phyloP scores from a whole-genome alignment of 2,113 vertebrate species.

The Coracopsis vasa region DNA sequence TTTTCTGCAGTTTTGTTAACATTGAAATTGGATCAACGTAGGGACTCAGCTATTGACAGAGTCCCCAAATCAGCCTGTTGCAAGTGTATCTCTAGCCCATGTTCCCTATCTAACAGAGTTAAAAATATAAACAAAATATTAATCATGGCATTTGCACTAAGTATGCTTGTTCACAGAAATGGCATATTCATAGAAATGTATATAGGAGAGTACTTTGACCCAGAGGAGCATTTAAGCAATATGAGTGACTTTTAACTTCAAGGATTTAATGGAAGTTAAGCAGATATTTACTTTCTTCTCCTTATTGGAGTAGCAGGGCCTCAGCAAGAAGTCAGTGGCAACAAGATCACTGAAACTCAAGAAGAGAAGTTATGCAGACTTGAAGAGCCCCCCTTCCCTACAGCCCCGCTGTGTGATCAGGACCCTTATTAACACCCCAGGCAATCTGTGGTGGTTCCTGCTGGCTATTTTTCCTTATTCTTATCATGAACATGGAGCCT shows the following conservation, averaged over 20 bases:
- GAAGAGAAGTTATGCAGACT: not conserved
- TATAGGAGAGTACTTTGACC: not conserved
- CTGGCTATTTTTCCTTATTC: not conserved
- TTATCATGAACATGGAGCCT: not conserved
- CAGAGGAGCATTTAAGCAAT: not conserved
- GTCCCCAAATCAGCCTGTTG: not conserved
- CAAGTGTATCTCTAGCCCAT: not conserved
- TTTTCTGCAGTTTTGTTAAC: not conserved
- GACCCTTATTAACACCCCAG: not conserved
- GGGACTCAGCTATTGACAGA: not conserved
- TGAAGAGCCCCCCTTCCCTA: not conserved
- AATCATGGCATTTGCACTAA: not conserved
- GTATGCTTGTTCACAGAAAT: not conserved
- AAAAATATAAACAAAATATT: not conserved
- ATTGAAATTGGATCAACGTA: not conserved
- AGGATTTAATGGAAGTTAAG: not conserved
- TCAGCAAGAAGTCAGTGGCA: not conserved
- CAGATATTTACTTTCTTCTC: not conserved
- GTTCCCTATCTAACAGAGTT: not conserved
- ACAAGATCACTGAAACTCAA: not conserved
- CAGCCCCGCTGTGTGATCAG: not conserved
- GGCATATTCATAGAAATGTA: not conserved
- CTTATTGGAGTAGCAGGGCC: not conserved
- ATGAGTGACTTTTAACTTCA: not conserved
- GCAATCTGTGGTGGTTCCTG: not conserved